Percentiles rank a stretch among this genome's conserved stretches.
Conservation (phyloP, 2,113 vertebrate genomes). For the Platichthys stellatus region DNA sequence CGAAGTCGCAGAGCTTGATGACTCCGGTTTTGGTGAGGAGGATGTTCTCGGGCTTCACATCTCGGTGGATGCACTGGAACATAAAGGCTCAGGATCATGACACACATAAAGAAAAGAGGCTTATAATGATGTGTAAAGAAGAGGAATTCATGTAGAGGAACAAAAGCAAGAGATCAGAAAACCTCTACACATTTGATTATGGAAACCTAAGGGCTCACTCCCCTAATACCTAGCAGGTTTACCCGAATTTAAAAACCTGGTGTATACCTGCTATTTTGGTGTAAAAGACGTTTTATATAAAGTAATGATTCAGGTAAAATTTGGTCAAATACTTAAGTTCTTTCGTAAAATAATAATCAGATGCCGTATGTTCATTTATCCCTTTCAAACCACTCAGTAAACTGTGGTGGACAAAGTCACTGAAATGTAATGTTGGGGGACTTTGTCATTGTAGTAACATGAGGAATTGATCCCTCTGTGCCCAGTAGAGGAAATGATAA, state of each 20-base stretch:
- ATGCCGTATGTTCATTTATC: no score
- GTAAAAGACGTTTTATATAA: no score
- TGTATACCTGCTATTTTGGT: no score
- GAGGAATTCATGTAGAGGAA: conserved; percentile 4
- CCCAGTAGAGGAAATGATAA: not conserved
- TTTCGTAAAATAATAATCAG: no score
- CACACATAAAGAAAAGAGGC: not conserved
- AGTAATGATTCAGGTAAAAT: no score
- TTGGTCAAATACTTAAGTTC: no score
- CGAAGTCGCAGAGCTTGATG: conserved; percentile 98
- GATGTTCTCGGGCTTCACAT: conserved; percentile 98
- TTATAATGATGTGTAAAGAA: conserved; percentile 8
- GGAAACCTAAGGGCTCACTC: not conserved
- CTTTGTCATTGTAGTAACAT: not conserved
- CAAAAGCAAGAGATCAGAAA: conserved; percentile 15
- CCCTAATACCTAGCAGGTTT: no score
- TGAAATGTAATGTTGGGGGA: no score
- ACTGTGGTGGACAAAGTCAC: no score
- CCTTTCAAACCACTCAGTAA: not conserved
- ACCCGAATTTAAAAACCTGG: no score
- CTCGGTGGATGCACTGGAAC: conserved; percentile 94
- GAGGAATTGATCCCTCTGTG: not conserved
- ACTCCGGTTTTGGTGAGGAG: conserved; percentile 93
- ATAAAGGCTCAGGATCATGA: conserved; percentile 47
- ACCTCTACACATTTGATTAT: not conserved